These are phyloP conservation scores for Pseudomugil gertrudae DNA, from an alignment of 2,797 vertebrate genomes.

Conservation along the genomic window DNA sequence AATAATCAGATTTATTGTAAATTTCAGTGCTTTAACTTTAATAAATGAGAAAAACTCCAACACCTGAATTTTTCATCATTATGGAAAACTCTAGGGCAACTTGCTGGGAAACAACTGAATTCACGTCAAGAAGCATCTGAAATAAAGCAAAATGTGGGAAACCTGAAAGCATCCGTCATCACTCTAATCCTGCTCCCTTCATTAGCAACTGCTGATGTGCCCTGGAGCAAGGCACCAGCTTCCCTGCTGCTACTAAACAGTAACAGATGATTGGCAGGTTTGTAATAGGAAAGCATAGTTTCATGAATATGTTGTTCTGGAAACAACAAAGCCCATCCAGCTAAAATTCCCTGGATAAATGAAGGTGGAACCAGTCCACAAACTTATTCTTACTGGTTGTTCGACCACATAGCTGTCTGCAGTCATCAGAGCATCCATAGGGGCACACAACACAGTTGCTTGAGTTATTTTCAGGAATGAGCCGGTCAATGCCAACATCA, in stretches of 20 bases:
- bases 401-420: conserved; percentile 33
- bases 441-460: conserved; percentile 44
- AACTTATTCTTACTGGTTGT: conserved; percentile 28
- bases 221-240: conserved; percentile 65
- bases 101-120: neutral
- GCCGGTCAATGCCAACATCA: conserved; percentile 50
- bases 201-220: conserved; percentile 19
- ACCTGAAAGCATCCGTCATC: neutral
- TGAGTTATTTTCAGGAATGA: conserved; percentile 58
- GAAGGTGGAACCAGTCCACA: conserved; percentile 22
- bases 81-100: neutral
- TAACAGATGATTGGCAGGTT: conserved; percentile 14
- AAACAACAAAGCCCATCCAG: conserved; percentile 16
- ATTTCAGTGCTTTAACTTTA: neutral
- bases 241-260: conserved; percentile 15
- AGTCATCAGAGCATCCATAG: conserved; percentile 43
- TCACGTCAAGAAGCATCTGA: too few relatives aligned
- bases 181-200: neutral
- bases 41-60: neutral
- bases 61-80: neutral
- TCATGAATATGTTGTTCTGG: conserved; percentile 11
- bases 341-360: conserved; percentile 15
- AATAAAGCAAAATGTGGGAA: conserved; percentile 6
- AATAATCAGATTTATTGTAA: neutral
- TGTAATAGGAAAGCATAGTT: conserved; percentile 5